Evolutionary conservation across 1,140 invertebrate genomes (phyloP).

Genomic region (Ridgeia piscesae): DNA sequence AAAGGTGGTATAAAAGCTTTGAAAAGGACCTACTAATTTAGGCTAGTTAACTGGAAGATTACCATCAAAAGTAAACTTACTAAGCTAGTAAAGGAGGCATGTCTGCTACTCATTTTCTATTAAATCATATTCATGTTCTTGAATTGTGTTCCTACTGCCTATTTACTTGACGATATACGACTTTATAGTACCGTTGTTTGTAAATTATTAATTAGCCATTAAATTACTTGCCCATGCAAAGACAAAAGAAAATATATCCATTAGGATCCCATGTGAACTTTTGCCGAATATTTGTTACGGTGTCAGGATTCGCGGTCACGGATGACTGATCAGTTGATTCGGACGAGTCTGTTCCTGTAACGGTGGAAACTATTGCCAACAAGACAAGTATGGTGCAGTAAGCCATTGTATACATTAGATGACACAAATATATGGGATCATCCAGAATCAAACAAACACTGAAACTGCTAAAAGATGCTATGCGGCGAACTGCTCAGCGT

Average conservation of each 20-base stretch:
- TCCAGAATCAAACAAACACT: background rate
- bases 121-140: no score
- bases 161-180: no score
- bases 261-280: constrained; percentile 49
- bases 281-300: background rate
- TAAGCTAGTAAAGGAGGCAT: no score
- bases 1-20: no score
- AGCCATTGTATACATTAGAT: background rate
- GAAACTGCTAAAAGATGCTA: background rate
- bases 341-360: background rate
- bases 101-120: no score
- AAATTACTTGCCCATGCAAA: constrained; percentile 82
- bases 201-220: background rate
- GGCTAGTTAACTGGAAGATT: no score
- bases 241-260: constrained; percentile 83
- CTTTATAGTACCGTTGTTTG: no score
- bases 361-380: background rate
- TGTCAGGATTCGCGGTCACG: background rate
- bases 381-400: background rate
- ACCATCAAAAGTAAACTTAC: no score
- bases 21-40: no score
- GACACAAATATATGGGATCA: background rate
- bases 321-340: background rate
- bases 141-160: no score
- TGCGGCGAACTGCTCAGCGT: background rate